Conservation (phyloP, 2,888 invertebrate genomes). For the Caradrina kadenii region DNA sequence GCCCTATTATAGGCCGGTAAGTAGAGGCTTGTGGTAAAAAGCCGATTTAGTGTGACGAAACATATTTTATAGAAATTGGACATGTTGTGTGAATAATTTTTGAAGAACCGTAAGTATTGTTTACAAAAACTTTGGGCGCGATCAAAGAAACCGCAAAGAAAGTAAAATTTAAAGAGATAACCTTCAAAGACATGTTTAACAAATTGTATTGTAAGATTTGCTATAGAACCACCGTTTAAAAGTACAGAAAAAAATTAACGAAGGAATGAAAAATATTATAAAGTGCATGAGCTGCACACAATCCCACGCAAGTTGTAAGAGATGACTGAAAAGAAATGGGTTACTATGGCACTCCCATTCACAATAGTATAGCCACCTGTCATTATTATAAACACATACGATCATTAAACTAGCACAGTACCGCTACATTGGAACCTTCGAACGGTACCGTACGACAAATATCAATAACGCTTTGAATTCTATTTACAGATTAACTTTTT, state of each 20-base stretch:
- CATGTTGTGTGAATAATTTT: constrained; percentile 70
- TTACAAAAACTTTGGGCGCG: constrained; percentile 44
- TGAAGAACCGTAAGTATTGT: constrained; percentile 38
- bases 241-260: not conserved
- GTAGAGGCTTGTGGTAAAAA: constrained; percentile 75
- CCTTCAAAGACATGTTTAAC: constrained; percentile 23
- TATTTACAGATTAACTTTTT: constrained; percentile 4
- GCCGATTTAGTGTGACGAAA: constrained; percentile 70
- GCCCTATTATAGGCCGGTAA: constrained; percentile 70
- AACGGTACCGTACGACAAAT: constrained; percentile 35
- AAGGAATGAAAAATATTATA: constrained; percentile 24
- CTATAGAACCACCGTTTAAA: not conserved
- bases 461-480: constrained; percentile 14
- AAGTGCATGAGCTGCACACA: constrained; percentile 39
- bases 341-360: constrained; percentile 50
- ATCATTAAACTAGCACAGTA: constrained; percentile 46
- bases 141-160: constrained; percentile 55
- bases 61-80: constrained; percentile 73
- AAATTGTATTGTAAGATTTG: not conserved
- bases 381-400: constrained; percentile 50
- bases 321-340: constrained; percentile 56
- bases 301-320: constrained; percentile 55
- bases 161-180: constrained; percentile 8
- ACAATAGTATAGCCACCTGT: constrained; percentile 54
- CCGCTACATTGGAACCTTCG: constrained; percentile 39